Base-by-base conservation (phyloP, 2,113 vertebrate species). In the Haemorhous mexicanus region DNA sequence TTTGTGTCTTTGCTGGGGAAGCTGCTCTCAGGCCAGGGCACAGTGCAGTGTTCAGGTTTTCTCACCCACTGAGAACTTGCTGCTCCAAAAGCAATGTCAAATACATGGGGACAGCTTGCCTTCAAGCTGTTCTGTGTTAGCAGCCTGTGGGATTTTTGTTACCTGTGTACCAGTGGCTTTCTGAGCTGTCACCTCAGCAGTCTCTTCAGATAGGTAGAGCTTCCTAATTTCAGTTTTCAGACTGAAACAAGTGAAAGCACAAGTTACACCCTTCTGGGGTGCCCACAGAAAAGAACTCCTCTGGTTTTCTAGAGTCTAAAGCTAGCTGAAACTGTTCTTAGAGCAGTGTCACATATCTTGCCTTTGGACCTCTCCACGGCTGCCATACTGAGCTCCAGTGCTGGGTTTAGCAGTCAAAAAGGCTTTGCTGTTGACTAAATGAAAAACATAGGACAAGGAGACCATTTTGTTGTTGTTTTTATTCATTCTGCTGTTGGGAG, bases 141-240 rank as follows among this genome's bases (percentile, higher is more conserved):
- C 24, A 33, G 2, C 0, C 0, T 0, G 4, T 9, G 37, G 1
- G 1, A 16, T 12, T 68, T 73, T 43, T 3, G 24, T 87, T 56
- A 61, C 30, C 30, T 30, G 1, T 30, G 47, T 41, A 10, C 30
- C 13, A 46, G 39, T 12, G 33, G 14, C n/a, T 80, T 78, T 85
- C 24, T 28, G 52, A 75, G 27, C 55, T 68, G 16, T 52, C 11
- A 7, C 43, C 23, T 24, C 5, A 47, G 63, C 37, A 70, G 68
- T 33, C 33, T 46, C 58, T 32, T 64, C 35, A 35, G 52, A 7
- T 37, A 15, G 37, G 66, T 56, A 56, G 17, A 79, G 49, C 19
- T 61, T 79, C 67, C 46, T 27, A 1, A 21, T 46, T 62, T 28
- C 35, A 41, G 11, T 68, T 64, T n/a, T 22, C 53, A 37, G 18